These are phyloP conservation scores for Columba livia DNA, from an alignment of 2,113 vertebrate genomes.

Conservation along the genomic window DNA sequence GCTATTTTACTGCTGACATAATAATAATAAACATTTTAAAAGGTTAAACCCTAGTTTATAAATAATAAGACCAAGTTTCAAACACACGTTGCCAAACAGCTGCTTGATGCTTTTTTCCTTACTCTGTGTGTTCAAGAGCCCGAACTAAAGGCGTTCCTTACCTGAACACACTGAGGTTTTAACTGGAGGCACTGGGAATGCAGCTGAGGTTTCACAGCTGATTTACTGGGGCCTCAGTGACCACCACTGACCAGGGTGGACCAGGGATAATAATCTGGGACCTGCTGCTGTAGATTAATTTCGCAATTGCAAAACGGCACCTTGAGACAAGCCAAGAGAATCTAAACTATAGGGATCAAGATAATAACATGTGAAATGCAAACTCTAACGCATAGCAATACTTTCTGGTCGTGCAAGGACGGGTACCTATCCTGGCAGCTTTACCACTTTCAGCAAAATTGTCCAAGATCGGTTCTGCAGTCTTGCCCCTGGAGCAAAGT, in stretches of 20 bases:
- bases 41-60: slow-evolving; percentile 46
- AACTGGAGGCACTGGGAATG: not conserved
- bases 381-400: not conserved
- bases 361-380: not conserved
- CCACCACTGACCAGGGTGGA: not conserved
- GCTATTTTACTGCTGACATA: not conserved
- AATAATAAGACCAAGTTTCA: slow-evolving; percentile 20
- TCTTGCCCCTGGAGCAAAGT: not conserved
- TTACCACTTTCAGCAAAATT: not conserved
- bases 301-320: not conserved
- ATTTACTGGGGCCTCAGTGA: not conserved
- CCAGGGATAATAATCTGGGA: not conserved
- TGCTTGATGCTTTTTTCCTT: not conserved
- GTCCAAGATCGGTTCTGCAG: not conserved
- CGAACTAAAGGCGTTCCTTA: not conserved
- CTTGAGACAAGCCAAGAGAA: not conserved
- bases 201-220: not conserved
- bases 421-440: not conserved
- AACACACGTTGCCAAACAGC: not conserved
- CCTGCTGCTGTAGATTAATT: not conserved
- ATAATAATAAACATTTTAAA: slow-evolving; percentile 14
- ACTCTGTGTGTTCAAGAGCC: not conserved
- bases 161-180: not conserved
- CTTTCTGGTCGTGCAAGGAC: not conserved
- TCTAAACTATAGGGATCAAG: not conserved